Conservation (phyloP, 2,888 invertebrate species). For the Podabrus alpinus region DNA sequence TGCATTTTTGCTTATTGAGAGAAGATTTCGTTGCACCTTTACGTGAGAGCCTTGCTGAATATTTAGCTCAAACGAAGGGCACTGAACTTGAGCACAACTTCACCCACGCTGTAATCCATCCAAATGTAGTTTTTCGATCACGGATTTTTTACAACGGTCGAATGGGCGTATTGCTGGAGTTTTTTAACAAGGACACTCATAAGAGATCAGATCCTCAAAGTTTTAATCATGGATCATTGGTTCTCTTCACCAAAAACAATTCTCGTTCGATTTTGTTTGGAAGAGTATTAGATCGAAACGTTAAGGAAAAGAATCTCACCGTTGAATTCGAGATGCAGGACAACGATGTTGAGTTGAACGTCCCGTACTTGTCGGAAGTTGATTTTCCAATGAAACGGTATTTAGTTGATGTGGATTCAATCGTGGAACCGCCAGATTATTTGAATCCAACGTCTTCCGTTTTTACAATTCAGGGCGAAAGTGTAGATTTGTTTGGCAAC, state of each 20-base stretch:
- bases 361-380: constrained; percentile 55
- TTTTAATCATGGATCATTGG: constrained; percentile 72
- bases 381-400: constrained; percentile 71
- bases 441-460: constrained; percentile 32
- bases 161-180: background rate
- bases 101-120: background rate
- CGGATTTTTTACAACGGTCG: background rate
- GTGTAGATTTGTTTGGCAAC: background rate
- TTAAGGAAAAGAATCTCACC: constrained; percentile 56
- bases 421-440: constrained; percentile 53
- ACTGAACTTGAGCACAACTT: background rate
- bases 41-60: constrained; percentile 62
- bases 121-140: background rate
- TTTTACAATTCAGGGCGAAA: constrained; percentile 12
- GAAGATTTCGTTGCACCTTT: constrained; percentile 81
- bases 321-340: background rate
- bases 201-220: constrained; percentile 54
- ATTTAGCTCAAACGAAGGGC: background rate
- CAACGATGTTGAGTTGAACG: constrained; percentile 37
- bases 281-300: constrained; percentile 65
- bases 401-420: constrained; percentile 61
- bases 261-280: constrained; percentile 73
- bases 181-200: background rate
- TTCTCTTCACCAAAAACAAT: constrained; percentile 71
- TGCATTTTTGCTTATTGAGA: constrained; percentile 76